phyloP scores from a whole-genome alignment of 1,140 invertebrate genomes.

The Drosophila ironensis region DNA sequence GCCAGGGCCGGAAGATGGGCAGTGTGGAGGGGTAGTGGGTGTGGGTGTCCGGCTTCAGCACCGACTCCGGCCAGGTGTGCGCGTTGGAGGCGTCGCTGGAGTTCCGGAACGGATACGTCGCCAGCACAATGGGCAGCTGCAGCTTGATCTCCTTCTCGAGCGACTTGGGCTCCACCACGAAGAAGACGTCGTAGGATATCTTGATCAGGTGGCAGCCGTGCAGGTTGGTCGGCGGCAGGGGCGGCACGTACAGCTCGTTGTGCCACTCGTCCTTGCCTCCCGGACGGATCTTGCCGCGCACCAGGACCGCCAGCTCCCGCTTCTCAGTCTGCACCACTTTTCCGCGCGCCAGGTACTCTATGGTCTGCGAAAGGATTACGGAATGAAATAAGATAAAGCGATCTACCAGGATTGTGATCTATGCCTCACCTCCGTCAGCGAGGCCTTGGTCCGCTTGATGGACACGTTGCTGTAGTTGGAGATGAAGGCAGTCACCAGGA shows the following conservation, averaged over 20 bases:
- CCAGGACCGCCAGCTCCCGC: constrained; percentile 91
- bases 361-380: constrained; percentile 84
- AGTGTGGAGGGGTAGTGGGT: constrained; percentile 95
- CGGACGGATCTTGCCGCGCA: constrained; percentile 91
- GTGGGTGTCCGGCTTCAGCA: constrained; percentile 88
- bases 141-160: constrained; percentile 95
- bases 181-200: constrained; percentile 97
- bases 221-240: constrained; percentile 97
- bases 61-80: constrained; percentile 84
- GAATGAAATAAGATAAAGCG: not conserved
- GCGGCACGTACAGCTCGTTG: constrained; percentile 95
- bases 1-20: constrained; percentile 95
- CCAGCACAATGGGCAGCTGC: constrained; percentile 95
- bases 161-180: constrained; percentile 94
- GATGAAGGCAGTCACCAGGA: constrained; percentile 92
- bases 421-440: constrained; percentile 90
- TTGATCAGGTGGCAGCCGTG: constrained; percentile 96
- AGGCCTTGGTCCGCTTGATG: constrained; percentile 88
- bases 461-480: constrained; percentile 92
- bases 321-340: constrained; percentile 94
- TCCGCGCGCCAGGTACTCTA: constrained; percentile 93
- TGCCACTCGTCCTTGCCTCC: constrained; percentile 91
- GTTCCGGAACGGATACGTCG: constrained; percentile 93
- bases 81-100: constrained; percentile 84
- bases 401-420: too few species aligned